Evolutionary conservation across 2,113 vertebrate species (phyloP).

Genomic region (Microcebus lehilahytsara): DNA sequence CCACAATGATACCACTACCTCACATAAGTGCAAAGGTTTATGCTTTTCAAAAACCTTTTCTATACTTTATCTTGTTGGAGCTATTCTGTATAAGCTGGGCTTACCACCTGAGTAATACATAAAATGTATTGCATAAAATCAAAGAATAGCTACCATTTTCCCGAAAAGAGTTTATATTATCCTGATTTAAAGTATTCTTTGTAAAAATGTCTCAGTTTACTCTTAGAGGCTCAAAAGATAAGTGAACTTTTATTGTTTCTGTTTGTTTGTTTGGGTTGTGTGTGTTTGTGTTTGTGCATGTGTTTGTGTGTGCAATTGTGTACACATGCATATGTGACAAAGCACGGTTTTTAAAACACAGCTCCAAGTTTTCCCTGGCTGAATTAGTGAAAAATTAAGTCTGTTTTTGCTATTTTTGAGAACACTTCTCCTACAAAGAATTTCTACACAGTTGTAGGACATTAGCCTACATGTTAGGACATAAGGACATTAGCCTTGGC

Average conservation of each 20-base stretch:
- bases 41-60: slow-evolving; percentile 13
- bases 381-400: not conserved
- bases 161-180: not conserved
- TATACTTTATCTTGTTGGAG: not conserved
- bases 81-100: not conserved
- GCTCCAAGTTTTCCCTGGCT: not conserved
- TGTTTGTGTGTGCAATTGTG: no score
- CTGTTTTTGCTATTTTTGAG: not conserved
- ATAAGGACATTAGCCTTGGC: no score
- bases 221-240: not conserved
- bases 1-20: not conserved
- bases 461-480: not conserved
- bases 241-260: not conserved
- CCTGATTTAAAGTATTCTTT: slow-evolving; percentile 19
- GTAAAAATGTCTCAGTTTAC: not conserved
- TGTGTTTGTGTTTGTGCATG: no score
- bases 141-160: not conserved
- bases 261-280: not conserved
- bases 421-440: slow-evolving; percentile 4
- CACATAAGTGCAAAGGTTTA: not conserved
- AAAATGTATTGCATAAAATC: not conserved
- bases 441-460: not conserved
- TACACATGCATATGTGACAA: not conserved
- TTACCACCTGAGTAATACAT: slow-evolving; percentile 18
- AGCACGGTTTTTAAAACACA: not conserved